Conservation (phyloP, 2,888 invertebrate species). For the Parasteatoda lunata region DNA sequence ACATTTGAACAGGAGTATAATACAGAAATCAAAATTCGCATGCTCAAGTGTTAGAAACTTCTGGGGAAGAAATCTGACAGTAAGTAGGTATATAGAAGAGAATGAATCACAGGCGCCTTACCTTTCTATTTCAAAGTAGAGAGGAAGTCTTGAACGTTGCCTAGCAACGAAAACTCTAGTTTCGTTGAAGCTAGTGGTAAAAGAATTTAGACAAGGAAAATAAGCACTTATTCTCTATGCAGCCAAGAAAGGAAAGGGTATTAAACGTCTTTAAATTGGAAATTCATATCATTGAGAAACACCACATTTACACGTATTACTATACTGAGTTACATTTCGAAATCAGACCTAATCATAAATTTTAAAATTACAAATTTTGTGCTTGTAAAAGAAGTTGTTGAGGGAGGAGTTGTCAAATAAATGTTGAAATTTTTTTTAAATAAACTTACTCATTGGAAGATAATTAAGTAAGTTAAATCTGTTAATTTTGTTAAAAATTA, state of each 20-base stretch:
- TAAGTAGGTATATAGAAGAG: neutral
- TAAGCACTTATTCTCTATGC: neutral
- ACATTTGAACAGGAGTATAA: conserved; percentile 21
- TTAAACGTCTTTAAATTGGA: neutral
- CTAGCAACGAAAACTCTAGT: neutral
- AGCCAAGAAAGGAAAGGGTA: neutral
- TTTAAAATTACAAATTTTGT: too few species aligned
- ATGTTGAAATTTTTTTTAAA: too few species aligned
- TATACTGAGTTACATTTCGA: neutral
- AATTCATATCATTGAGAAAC: neutral
- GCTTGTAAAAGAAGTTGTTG: too few species aligned
- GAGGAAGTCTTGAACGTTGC: neutral
- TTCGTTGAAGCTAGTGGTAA: neutral
- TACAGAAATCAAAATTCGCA: conserved; percentile 26
- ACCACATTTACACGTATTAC: neutral
- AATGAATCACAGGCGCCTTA: neutral
- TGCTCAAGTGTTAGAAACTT: neutral
- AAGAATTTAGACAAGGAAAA: conserved; percentile 2
- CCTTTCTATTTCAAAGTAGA: neutral
- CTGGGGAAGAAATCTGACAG: neutral
- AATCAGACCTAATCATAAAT: too few species aligned
- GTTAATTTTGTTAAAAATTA: too few species aligned
- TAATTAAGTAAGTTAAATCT: too few species aligned
- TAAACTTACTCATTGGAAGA: too few species aligned
- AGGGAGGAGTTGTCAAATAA: too few species aligned